Percentiles rank a stretch among this genome's conserved stretches.
Evolutionary conservation across 2,113 vertebrate species (phyloP).

Genomic region (Tursiops truncatus): DNA sequence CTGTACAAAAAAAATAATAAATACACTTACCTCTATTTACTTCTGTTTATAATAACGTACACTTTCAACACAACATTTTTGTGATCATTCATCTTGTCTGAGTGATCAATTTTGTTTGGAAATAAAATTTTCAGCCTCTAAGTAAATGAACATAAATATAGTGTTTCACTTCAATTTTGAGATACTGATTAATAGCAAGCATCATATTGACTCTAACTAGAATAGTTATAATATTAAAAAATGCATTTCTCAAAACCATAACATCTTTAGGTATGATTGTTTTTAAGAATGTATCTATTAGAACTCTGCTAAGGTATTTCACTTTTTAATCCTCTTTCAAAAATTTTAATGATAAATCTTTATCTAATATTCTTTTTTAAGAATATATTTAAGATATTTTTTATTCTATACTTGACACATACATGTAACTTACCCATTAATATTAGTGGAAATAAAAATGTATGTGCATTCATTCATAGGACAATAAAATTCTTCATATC

Average conservation of each 20-base stretch:
- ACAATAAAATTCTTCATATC: constrained; percentile 78
- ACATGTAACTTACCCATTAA: constrained; percentile 74
- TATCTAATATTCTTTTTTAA: constrained; percentile 67
- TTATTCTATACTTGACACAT: constrained; percentile 76
- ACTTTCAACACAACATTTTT: background rate
- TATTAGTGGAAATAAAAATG: constrained; percentile 79
- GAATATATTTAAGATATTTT: background rate
- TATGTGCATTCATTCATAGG: constrained; percentile 74
- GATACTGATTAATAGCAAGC: background rate
- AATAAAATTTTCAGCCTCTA: background rate
- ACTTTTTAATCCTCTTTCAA: constrained; percentile 64
- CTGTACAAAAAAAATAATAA: background rate
- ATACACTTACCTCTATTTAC: background rate
- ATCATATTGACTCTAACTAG: background rate
- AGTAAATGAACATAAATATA: background rate
- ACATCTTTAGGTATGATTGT: constrained; percentile 67
- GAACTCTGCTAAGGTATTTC: constrained; percentile 33
- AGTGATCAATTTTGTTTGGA: background rate
- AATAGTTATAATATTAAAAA: constrained; percentile 11
- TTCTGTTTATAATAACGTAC: background rate
- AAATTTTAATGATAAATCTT: constrained; percentile 71
- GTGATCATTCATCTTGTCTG: background rate
- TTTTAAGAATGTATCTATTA: constrained; percentile 14
- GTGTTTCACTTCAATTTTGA: background rate
- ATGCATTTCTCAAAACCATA: background rate